phyloP scores from a whole-genome alignment of 1,140 invertebrate genomes.

The Microplitis mediator region DNA sequence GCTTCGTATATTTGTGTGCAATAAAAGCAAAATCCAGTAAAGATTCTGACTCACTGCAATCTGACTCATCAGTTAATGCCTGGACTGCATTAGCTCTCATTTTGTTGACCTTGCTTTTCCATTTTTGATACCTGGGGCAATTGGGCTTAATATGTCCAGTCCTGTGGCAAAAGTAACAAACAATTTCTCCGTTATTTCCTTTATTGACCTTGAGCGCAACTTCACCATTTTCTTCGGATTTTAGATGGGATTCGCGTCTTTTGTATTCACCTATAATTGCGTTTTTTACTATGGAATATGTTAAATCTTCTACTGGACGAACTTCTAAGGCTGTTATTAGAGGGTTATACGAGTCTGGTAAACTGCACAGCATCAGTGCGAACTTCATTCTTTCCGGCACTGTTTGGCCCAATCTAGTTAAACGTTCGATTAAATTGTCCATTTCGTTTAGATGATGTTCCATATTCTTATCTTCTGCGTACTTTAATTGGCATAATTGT shows the following conservation, averaged over 20 bases:
- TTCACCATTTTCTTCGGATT: not conserved
- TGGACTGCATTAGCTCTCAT: too few relatives aligned
- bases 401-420: conserved; percentile 28
- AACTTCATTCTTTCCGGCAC: conserved; percentile 7
- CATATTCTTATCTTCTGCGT: conserved; percentile 28
- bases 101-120: too few relatives aligned
- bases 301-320: conserved; percentile 25
- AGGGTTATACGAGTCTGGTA: conserved; percentile 24
- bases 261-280: conserved; percentile 30
- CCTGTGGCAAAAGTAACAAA: too few relatives aligned
- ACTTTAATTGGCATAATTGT: conserved; percentile 16
- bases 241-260: conserved; percentile 4
- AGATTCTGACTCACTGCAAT: too few relatives aligned
- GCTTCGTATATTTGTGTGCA: too few relatives aligned
- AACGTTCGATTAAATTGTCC: conserved; percentile 1
- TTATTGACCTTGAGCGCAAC: not conserved
- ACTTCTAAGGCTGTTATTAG: conserved; percentile 33
- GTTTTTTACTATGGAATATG: conserved; percentile 20
- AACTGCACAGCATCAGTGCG: conserved; percentile 27
- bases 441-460: conserved; percentile 34
- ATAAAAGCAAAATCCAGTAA: too few relatives aligned
- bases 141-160: not conserved
- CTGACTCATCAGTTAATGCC: too few relatives aligned
- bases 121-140: not conserved
- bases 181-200: not conserved